Evolutionary conservation across 2,888 invertebrate species (phyloP).

Genomic region (Hirtodrosophila trivittata): DNA sequence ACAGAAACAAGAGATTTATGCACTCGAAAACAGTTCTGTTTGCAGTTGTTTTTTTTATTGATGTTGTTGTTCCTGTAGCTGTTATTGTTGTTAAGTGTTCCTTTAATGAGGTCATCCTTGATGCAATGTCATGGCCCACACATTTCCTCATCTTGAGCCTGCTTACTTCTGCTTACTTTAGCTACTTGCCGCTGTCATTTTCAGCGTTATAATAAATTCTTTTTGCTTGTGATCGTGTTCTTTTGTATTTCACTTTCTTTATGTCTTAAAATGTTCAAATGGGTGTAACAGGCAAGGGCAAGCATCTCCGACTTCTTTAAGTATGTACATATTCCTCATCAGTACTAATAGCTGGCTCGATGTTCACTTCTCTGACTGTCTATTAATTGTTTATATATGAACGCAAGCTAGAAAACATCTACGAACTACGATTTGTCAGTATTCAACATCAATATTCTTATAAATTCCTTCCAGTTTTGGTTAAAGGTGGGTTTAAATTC

Average conservation of each 20-base stretch:
- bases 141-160: not conserved
- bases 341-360: too few species aligned
- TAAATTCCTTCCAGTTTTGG: too few species aligned
- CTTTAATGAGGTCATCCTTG: conserved; percentile 79
- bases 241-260: conserved; percentile 14
- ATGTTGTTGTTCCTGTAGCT: conserved; percentile 22
- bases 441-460: too few species aligned
- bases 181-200: conserved; percentile 77
- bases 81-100: conserved; percentile 60
- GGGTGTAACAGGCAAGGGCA: too few species aligned
- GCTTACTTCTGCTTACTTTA: conserved; percentile 63
- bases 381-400: too few species aligned
- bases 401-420: too few species aligned
- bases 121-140: conserved; percentile 61
- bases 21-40: conserved; percentile 38
- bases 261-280: too few species aligned
- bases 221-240: conserved; percentile 30
- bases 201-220: conserved; percentile 79
- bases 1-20: conserved; percentile 43
- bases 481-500: too few species aligned
- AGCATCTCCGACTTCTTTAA: too few species aligned
- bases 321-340: too few species aligned
- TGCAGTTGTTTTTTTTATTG: conserved; percentile 20
- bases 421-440: too few species aligned
- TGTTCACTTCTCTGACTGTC: too few species aligned